phyloP scores from a whole-genome alignment of 2,888 invertebrate species.

The Caenorhabditis macrosperma region DNA sequence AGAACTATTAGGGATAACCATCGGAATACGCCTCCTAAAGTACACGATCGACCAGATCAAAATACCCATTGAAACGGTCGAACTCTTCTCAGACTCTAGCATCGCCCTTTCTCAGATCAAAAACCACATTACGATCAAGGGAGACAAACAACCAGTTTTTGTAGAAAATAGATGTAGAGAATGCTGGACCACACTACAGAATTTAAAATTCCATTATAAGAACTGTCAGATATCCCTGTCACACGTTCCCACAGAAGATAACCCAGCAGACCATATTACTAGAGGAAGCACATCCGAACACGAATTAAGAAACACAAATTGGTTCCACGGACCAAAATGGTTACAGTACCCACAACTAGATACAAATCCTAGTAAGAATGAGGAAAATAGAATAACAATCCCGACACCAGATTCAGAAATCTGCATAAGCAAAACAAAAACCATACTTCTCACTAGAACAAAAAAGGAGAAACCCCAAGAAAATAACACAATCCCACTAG shows the following conservation, averaged over 20 bases:
- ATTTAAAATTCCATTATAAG: background rate
- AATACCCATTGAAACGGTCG: background rate
- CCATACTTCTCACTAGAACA: too few relatives aligned
- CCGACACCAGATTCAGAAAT: too few relatives aligned
- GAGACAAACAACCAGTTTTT: background rate
- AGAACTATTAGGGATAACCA: slow-evolving; percentile 16
- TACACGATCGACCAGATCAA: background rate
- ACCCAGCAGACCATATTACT: slow-evolving; percentile 26
- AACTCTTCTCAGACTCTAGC: slow-evolving; percentile 1
- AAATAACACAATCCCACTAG: background rate
- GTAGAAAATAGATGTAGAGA: slow-evolving; percentile 20
- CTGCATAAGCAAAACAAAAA: too few relatives aligned
- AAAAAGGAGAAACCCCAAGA: too few relatives aligned
- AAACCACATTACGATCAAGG: background rate
- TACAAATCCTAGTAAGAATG: background rate
- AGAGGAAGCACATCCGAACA: slow-evolving; percentile 7
- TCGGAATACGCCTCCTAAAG: background rate
- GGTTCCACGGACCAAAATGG: slow-evolving; percentile 18
- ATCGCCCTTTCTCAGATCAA: slow-evolving; percentile 15
- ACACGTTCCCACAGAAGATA: slow-evolving; percentile 18
- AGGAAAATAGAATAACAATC: too few relatives aligned
- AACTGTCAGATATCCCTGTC: background rate
- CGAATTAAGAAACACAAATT: background rate
- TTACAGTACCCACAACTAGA: background rate
- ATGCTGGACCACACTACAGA: background rate